These are phyloP conservation scores for Lateolabrax maculatus DNA, from an alignment of 2,797 vertebrate genomes.

Conservation along the genomic window DNA sequence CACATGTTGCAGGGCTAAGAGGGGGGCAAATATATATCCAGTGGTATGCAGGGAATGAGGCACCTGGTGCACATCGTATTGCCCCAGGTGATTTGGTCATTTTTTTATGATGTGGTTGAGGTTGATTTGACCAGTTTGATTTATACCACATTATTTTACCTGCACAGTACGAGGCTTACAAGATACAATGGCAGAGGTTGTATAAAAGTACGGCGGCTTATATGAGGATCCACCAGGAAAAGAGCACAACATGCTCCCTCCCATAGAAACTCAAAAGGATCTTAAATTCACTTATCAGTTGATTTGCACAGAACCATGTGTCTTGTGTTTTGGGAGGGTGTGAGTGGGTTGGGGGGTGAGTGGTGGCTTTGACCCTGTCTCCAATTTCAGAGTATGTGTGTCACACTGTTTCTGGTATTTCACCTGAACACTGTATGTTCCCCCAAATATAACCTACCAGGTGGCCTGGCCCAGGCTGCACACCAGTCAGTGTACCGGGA, in stretches of 20 bases:
- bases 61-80: background rate
- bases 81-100: constrained; percentile 4
- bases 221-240: background rate
- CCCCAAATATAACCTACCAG: constrained; percentile 60
- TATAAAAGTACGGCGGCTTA: background rate
- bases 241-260: background rate
- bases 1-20: constrained; percentile 4
- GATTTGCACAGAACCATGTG: constrained; percentile 46
- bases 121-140: background rate
- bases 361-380: constrained; percentile 54
- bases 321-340: constrained; percentile 35
- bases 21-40: constrained; percentile 26
- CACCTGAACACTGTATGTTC: constrained; percentile 62
- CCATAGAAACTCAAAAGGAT: constrained; percentile 18
- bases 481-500: constrained; percentile 24
- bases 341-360: background rate
- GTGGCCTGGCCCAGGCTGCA: constrained; percentile 32
- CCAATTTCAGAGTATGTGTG: constrained; percentile 48
- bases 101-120: background rate
- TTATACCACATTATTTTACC: background rate
- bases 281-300: constrained; percentile 43
- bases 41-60: constrained; percentile 1
- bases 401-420: constrained; percentile 64
- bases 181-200: background rate
- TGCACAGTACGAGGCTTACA: background rate